A percentile compares a stretch with the other conserved stretches of the same genome.
phyloP scores from a whole-genome alignment of 2,113 vertebrate genomes.

The Butastur rufipennis region DNA sequence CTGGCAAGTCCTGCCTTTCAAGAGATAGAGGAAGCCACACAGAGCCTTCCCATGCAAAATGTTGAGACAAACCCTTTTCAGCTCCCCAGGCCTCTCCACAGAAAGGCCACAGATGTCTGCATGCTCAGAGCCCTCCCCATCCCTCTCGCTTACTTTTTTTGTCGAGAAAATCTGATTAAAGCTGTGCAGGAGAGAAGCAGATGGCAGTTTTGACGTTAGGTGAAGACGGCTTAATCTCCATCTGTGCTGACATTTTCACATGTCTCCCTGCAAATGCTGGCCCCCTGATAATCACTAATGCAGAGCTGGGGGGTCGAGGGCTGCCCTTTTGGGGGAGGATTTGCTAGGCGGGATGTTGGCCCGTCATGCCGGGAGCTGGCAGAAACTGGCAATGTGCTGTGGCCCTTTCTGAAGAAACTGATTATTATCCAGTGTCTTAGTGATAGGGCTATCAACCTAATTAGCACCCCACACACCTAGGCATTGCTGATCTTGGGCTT shows the following conservation, averaged over 20 bases:
- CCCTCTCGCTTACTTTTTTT: not conserved
- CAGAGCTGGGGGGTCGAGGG: not conserved
- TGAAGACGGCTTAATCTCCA: constrained; percentile 66
- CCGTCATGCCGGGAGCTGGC: not conserved
- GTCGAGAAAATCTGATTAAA: constrained; percentile 58
- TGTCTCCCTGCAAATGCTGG: not conserved
- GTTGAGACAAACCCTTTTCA: not conserved
- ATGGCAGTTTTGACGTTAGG: constrained; percentile 64
- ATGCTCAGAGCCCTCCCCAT: not conserved
- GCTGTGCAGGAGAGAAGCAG: constrained; percentile 40
- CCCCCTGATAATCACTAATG: not conserved
- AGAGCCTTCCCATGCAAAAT: not conserved
- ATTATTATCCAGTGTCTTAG: not conserved
- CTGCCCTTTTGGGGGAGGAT: not conserved
- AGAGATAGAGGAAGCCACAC: not conserved
- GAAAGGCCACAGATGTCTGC: not conserved
- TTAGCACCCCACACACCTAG: not conserved
- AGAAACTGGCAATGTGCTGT: not conserved
- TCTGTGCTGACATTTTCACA: constrained; percentile 62
- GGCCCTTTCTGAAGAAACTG: not conserved
- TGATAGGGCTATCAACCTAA: not conserved
- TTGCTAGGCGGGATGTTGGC: not conserved
- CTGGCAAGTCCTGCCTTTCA: not conserved
- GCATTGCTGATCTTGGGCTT: not conserved
- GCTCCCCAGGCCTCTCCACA: not conserved